Evolutionary conservation across 2,113 vertebrate species (phyloP), one percentile per base, ranked within the genome.

Genomic region (Corapipo altera): DNA sequence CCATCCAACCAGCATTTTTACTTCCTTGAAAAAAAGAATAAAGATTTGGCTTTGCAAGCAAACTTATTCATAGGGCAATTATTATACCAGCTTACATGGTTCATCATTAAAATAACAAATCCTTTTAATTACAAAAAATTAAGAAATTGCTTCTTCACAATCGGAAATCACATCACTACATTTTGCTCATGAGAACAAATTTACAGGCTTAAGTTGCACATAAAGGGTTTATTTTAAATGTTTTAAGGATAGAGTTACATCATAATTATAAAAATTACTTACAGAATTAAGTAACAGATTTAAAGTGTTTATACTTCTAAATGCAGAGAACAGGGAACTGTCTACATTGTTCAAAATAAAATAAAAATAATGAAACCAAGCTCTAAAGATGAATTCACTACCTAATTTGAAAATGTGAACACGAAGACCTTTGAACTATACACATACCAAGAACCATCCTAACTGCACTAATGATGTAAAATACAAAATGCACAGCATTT

Each of bases 241-340:
- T 98, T 98, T 98, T 98, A 98, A 98, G 98, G 98, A 98, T 98
- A 98, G 98, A 98, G 98, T 98, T 98, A 99, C 98, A 98, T 98
- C 98, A 98, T 98, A 98, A 98, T 98, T 98, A 98, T 98, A 99
- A 99, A 99, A 99, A 98, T 98, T 98, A 99, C 98, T 98, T 98
- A 98, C 98, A 99, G 98, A 98, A 98, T 98, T 98, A 97, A 97
- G 97, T 97, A 98, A 99, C 98, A 98, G 98, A 97, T 98, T 98
- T 98, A 97, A 98, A 98, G 98, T 98, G 98, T 98, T 98, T 98
- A 98, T 98, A 98, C 97, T 98, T 98, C 98, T 98, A 99, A 98
- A 98, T 98, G 98, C 98, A 98, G 98, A 98, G 97, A 98, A 98
- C 98, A 98, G 98, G 97, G 97, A 98, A 98, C 98, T 98, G 98